Percentiles rank a stretch among this genome's conserved stretches.
Conservation (phyloP, 2,888 invertebrate genomes). For the Rhogogaster chlorosoma region DNA sequence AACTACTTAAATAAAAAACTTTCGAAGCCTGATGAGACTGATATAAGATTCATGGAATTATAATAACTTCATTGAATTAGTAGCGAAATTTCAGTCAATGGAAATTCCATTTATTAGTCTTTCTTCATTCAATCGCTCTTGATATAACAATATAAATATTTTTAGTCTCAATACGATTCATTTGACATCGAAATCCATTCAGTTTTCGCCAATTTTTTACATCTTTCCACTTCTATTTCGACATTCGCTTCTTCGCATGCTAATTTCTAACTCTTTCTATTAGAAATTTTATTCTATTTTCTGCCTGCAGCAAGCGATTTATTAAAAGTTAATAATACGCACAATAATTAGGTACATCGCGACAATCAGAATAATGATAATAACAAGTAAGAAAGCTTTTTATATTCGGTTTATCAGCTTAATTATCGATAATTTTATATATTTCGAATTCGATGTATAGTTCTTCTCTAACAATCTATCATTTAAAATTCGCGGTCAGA, state of each 20-base stretch:
- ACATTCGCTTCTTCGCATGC: neutral
- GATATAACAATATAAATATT: no score
- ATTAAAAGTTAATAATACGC: neutral
- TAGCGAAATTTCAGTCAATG: neutral
- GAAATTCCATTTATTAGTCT: no score
- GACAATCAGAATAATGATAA: neutral
- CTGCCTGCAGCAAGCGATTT: neutral
- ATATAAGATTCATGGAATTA: neutral
- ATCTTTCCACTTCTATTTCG: neutral
- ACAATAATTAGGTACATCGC: neutral
- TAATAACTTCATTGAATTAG: neutral
- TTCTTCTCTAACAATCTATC: neutral
- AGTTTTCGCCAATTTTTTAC: neutral
- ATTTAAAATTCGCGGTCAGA: neutral
- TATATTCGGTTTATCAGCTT: neutral
- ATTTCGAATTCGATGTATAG: neutral
- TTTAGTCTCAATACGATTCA: no score
- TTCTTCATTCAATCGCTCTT: no score
- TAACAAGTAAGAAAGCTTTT: neutral
- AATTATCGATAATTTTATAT: neutral
- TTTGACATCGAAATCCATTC: no score
- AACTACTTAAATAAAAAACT: no score
- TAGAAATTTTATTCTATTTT: neutral
- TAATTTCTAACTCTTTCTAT: neutral
- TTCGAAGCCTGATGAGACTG: neutral